Base-by-base conservation (phyloP, 2,113 vertebrate genomes). In the Mus spicilegus region DNA sequence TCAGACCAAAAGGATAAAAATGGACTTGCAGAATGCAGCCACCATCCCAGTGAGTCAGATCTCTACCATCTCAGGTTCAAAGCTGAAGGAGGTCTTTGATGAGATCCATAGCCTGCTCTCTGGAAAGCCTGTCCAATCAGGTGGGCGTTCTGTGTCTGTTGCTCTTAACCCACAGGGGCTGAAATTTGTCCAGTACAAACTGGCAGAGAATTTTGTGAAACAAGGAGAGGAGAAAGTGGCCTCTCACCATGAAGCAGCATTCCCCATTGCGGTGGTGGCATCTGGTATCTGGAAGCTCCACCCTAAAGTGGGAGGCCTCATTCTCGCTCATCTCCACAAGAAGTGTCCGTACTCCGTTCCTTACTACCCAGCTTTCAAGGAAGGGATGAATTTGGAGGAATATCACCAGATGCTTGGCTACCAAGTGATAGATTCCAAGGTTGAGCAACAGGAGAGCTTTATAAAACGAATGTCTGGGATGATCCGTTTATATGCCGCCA, bases 401-500 rank as follows among this genome's bases (percentile, higher is more conserved):
- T 99, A 99, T 96, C 99, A 99, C 96, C 99, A 98, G 98, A 98
- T 98, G 61, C 98, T 99, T 17, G 99, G 99, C 51, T 99, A 99
- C 97, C 98, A 99, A 14, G 99, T 99, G 70, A 98, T 98, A 2
- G 99, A 99, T 91, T 98, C 98, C 0, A 99, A 98, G 70, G 97
- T 99, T 0, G 99, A 99, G 91, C 98, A 98, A 46, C 99, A 99
- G 95, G 99, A 99, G 97, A 99, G 98, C 93, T 99, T 99, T 94
- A 98, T 99, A 12, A 99, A 99, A 94, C 99, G 99, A 80, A 99
- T 99, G 99, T 99, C 99, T 0, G 99, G 99, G 89, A 99, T 99
- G 99, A 99, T 99, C 96, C 99, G 99, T 3, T 98, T 99, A 14
- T 99, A 99, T 7, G 99, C 99, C 0, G 99, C 99, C 39, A 94